phyloP scores from a whole-genome alignment of 2,113 vertebrate species.

The Cavia porcellus region DNA sequence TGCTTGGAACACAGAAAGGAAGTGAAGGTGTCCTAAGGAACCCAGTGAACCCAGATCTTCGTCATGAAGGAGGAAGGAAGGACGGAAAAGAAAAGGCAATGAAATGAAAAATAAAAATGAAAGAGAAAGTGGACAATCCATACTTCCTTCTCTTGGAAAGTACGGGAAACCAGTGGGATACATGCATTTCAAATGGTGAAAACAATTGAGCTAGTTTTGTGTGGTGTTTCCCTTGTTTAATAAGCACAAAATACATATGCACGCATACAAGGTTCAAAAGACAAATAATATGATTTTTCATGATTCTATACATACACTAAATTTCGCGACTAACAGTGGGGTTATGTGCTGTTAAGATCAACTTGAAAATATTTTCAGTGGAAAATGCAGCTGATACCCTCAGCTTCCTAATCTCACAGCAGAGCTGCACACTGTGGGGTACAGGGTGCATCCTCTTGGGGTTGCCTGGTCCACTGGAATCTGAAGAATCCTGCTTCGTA shows the following conservation, averaged over 20 bases:
- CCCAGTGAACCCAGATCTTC: background rate
- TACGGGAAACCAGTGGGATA: background rate
- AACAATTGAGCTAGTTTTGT: background rate
- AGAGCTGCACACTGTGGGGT: no score
- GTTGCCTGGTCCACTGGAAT: background rate
- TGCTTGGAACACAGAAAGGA: background rate
- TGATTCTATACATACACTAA: background rate
- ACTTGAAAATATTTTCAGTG: background rate
- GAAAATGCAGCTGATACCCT: background rate
- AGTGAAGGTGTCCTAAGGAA: background rate
- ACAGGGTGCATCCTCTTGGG: rapidly evolving
- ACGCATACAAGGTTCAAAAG: background rate
- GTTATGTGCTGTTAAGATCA: background rate
- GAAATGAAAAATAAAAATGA: background rate
- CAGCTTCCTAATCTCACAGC: background rate
- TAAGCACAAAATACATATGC: background rate
- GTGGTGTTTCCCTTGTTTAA: background rate
- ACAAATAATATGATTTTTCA: background rate
- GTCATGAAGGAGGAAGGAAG: background rate
- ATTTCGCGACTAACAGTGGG: background rate
- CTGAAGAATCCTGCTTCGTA: background rate
- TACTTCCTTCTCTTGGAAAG: background rate
- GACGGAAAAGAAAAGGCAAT: no score
- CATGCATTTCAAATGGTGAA: background rate
- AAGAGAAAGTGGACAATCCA: background rate